Percentiles rank a stretch among this genome's conserved stretches.
Conservation (phyloP, 2,888 invertebrate species). For the Sinopyrophorus schimmeli region DNA sequence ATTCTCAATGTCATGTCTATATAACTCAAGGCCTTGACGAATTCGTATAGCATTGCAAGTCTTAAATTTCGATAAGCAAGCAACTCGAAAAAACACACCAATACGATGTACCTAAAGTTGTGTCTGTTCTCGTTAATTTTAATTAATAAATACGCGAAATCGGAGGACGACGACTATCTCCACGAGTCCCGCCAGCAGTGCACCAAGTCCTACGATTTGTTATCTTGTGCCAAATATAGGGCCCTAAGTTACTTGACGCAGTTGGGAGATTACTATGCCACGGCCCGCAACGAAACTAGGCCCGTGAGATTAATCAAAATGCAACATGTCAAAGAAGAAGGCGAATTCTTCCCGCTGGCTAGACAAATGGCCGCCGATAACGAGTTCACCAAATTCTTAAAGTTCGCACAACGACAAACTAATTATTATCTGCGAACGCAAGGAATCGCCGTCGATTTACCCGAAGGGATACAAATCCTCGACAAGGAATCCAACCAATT, state of each 20-base stretch:
- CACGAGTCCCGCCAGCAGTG: constrained; percentile 43
- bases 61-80: not conserved
- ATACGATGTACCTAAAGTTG: constrained; percentile 18
- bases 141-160: constrained; percentile 21
- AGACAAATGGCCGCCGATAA: constrained; percentile 38
- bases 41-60: constrained; percentile 3
- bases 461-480: constrained; percentile 41
- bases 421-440: constrained; percentile 43
- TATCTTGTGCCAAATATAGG: constrained; percentile 45
- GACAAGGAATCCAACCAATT: constrained; percentile 26
- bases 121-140: constrained; percentile 25
- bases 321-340: constrained; percentile 28
- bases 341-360: constrained; percentile 28
- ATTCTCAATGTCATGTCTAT: constrained; percentile 25
- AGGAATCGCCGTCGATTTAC: constrained; percentile 43
- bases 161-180: constrained; percentile 42
- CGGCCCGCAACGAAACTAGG: constrained; percentile 28
- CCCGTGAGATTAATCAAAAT: constrained; percentile 42
- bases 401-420: constrained; percentile 44
- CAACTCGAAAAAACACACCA: constrained; percentile 6
- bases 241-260: constrained; percentile 43
- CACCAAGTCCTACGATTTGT: constrained; percentile 35
- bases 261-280: constrained; percentile 35
- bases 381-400: constrained; percentile 45
- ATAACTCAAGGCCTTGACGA: constrained; percentile 20